Percentiles rank a stretch among this genome's conserved stretches.
Evolutionary conservation across 2,888 invertebrate genomes (phyloP).

Genomic region (Hedychridium roseum): DNA sequence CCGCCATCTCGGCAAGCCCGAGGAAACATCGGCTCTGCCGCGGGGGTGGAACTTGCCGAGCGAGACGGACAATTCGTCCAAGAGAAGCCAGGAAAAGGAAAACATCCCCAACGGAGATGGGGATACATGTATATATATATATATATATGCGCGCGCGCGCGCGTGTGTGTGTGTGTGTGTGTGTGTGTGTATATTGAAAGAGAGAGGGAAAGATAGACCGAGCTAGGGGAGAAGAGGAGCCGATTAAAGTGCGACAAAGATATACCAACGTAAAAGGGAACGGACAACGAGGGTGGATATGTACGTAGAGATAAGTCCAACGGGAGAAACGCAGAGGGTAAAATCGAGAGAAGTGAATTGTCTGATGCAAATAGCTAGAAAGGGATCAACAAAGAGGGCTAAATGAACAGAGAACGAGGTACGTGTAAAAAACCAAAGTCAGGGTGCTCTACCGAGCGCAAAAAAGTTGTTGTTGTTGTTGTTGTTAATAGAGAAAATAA

Average conservation of each 20-base stretch:
- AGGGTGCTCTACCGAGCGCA: no score
- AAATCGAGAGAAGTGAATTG: not conserved
- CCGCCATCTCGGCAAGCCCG: slow-evolving; percentile 39
- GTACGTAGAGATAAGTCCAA: not conserved
- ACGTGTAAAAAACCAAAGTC: no score
- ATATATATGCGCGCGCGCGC: no score
- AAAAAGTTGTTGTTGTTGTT: no score
- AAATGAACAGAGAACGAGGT: not conserved
- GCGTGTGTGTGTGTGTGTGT: no score
- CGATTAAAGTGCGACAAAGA: slow-evolving; percentile 9
- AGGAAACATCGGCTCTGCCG: no score
- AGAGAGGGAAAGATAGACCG: not conserved
- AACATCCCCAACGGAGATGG: no score
- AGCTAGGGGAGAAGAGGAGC: slow-evolving; percentile 8
- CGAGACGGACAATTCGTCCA: slow-evolving; percentile 10
- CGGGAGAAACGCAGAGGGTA: slow-evolving; percentile 1
- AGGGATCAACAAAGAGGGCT: not conserved
- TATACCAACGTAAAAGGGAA: slow-evolving; percentile 6
- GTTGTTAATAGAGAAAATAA: no score
- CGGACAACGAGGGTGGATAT: slow-evolving; percentile 1
- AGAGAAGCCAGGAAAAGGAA: slow-evolving; percentile 4
- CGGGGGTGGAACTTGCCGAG: slow-evolving; percentile 27
- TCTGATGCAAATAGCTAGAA: not conserved
- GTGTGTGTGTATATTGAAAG: no score
- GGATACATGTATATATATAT: no score